These are phyloP conservation scores for Bhutanitis thaidina DNA, from an alignment of 2,888 invertebrate genomes.

Conservation along the genomic window DNA sequence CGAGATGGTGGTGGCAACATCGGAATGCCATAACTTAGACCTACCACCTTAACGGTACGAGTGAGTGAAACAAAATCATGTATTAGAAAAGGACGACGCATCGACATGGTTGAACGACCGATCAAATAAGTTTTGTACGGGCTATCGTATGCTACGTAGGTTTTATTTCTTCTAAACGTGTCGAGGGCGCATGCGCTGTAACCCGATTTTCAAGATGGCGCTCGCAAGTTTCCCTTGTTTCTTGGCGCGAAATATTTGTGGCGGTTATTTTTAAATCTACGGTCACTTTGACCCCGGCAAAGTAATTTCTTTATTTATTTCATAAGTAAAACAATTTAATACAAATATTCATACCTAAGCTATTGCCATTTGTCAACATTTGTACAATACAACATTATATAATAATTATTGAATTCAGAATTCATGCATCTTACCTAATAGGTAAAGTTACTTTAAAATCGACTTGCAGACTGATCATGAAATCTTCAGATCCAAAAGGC, in stretches of 20 bases:
- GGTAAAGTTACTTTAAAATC: too few species aligned
- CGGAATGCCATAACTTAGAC: conserved; percentile 77
- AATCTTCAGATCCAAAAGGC: too few species aligned
- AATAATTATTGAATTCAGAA: too few species aligned
- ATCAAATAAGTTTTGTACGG: conserved; percentile 77
- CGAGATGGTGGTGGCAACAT: conserved; percentile 68
- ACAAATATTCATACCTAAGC: too few species aligned
- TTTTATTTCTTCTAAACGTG: conserved; percentile 72
- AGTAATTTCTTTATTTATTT: too few species aligned
- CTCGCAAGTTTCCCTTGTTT: conserved; percentile 38
- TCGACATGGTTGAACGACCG: conserved; percentile 78
- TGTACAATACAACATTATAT: too few species aligned
- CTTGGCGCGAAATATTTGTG: conserved; percentile 37
- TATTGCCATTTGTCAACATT: too few species aligned
- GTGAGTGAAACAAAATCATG: conserved; percentile 50
- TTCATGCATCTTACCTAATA: too few species aligned
- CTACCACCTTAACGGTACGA: conserved; percentile 76
- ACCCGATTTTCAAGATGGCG: conserved; percentile 59
- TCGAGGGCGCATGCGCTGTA: conserved; percentile 54
- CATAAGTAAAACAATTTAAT: too few species aligned
- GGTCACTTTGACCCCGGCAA: too few species aligned
- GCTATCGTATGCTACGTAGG: conserved; percentile 67
- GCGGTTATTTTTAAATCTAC: conserved; percentile 24
- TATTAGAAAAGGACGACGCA: conserved; percentile 42
- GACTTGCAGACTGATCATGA: too few species aligned